phyloP scores from a whole-genome alignment of 2,797 vertebrate genomes.

The Cuniculus paca region DNA sequence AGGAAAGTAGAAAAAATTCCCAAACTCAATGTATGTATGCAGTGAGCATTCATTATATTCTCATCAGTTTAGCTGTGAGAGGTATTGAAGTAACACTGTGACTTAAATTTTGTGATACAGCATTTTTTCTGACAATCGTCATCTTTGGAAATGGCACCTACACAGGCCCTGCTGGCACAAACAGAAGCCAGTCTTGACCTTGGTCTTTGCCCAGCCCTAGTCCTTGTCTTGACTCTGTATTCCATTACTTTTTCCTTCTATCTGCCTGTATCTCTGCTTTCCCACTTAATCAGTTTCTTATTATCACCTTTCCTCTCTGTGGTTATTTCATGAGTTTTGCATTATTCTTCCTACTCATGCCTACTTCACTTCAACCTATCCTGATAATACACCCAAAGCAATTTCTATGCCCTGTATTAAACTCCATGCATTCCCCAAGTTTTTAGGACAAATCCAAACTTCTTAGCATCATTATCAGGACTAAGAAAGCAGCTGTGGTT shows the following conservation, averaged over 20 bases:
- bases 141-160: not conserved
- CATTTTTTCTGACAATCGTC: not conserved
- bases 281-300: not conserved
- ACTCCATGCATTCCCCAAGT: not conserved
- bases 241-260: not conserved
- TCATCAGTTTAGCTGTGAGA: not conserved
- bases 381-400: not conserved
- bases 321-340: not conserved
- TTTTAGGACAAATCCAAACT: not conserved
- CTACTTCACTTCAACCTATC: too few relatives aligned
- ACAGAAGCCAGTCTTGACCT: not conserved
- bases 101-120: not conserved
- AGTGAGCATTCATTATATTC: not conserved
- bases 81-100: not conserved
- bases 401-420: not conserved
- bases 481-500: rapidly evolving
- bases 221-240: not conserved
- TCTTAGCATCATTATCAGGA: too few relatives aligned
- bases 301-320: not conserved
- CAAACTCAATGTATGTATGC: not conserved
- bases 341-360: not conserved
- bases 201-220: not conserved
- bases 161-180: not conserved
- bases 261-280: not conserved
- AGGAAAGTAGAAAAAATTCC: not conserved